Base-by-base conservation (phyloP, 1,140 invertebrate species). In the Parapsyche elsis region DNA sequence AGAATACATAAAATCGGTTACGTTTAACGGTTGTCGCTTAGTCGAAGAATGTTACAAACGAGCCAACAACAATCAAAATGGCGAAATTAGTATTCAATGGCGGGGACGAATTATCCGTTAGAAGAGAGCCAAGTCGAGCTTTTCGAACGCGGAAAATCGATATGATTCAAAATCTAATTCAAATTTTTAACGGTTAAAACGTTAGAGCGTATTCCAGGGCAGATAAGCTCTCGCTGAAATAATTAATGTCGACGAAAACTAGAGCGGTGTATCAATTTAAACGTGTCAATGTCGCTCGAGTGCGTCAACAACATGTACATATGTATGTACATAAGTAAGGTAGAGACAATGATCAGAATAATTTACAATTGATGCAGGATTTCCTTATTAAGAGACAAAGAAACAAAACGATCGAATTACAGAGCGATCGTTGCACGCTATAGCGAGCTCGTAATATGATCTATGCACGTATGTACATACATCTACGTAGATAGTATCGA, bases 281-380 rank as follows among this genome's bases (percentile, higher is more conserved):
- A 53, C 16, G 49, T 53, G 49, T 53, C 49, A 53, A 53, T 53
- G 49, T 53, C 49, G 16, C 12, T 53, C 16, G 16, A 53, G 49
- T 53, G 49, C 16, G 49, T 53, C 49, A 53, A 53, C 49, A 46
- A 46, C 5, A 12, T 46, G 12, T 64, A 64, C 24, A 21, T 5
- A 5, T n/a, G 59, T 64, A 19, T 64, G n/a, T n/a, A n/a, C n/a
- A 16, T 19, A 19, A 19, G 21, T 26, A 12, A 23, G 7, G 21
- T 67, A 14, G 64, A 67, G 21, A 67, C 24, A 26, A 9, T 67
- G 21, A 5, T 14, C 64, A 26, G 64, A 23, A 67, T 61, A 9
- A 19, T 61, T 24, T 19, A 24, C 64, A 30, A 67, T 67, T 53
- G 49, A 53, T 67, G 24, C 64, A 67, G 64, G 64, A 67, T 67